Percentiles rank a stretch among this genome's conserved stretches.
phyloP scores from a whole-genome alignment of 92 coral and sea anemone species.

The Diadumene lineata region DNA sequence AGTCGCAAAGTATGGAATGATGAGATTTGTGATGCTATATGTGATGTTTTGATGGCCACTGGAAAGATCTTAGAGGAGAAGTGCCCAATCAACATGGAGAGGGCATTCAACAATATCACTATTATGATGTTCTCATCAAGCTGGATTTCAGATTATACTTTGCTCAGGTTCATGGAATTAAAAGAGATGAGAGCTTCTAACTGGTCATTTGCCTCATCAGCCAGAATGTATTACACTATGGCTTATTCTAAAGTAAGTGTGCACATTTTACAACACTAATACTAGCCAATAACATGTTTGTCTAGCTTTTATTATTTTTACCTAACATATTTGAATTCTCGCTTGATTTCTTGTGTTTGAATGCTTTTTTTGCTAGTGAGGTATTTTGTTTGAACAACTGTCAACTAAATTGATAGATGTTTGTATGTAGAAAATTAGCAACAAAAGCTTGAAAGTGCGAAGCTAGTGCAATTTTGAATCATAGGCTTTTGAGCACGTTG shows the following conservation, averaged over 20 bases:
- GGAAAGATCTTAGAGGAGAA: constrained; percentile 38
- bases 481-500: no score
- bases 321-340: no score
- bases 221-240: constrained; percentile 37
- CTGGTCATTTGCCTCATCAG: constrained; percentile 29
- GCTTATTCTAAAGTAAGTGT: constrained; percentile 50
- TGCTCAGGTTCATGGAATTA: constrained; percentile 49
- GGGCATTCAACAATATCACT: constrained; percentile 48
- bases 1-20: constrained; percentile 32
- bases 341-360: no score
- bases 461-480: no score
- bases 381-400: no score
- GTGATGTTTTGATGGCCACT: constrained; percentile 48
- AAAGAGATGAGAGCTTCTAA: constrained; percentile 44
- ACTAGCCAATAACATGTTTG: no score
- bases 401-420: no score
- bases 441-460: no score
- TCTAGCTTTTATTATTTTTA: no score
- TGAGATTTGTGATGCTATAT: constrained; percentile 45
- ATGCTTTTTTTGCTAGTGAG: no score
- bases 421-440: no score
- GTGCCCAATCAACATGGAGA: constrained; percentile 50
- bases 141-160: constrained; percentile 32
- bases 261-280: no score
- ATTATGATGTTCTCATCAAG: constrained; percentile 37